phyloP scores from a whole-genome alignment of 2,113 vertebrate species.

The Limanda limanda region DNA sequence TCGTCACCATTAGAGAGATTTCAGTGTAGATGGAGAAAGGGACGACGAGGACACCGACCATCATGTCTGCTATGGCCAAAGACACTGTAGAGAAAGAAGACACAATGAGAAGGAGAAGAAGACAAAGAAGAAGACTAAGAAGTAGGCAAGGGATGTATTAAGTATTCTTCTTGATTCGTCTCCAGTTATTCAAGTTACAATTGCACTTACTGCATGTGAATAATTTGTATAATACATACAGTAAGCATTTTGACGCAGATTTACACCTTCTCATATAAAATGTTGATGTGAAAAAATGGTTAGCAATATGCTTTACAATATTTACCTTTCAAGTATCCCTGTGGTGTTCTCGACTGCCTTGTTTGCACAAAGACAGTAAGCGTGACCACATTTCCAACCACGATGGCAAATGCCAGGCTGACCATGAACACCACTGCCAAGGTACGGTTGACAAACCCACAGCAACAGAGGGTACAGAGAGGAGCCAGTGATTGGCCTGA shows the following conservation, averaged over 20 bases:
- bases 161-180: too few species aligned
- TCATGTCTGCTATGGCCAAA: conserved; percentile 86
- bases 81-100: conserved; percentile 75
- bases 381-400: conserved; percentile 84
- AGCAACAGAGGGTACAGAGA: conserved; percentile 80
- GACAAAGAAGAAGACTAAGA: not conserved
- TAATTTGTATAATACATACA: too few species aligned
- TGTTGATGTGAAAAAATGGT: not conserved
- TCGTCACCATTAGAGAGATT: conserved; percentile 81
- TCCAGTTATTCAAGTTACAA: not conserved
- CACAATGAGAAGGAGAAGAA: not conserved
- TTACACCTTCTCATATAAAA: not conserved
- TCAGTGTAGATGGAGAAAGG: conserved; percentile 88
- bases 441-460: conserved; percentile 76
- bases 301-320: not conserved
- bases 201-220: too few species aligned
- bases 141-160: not conserved
- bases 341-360: conserved; percentile 82
- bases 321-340: conserved; percentile 87
- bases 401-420: conserved; percentile 81
- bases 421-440: conserved; percentile 84
- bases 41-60: conserved; percentile 84
- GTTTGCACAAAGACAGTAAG: conserved; percentile 85
- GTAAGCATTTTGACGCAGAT: too few species aligned
- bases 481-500: conserved; percentile 61